Evolutionary conservation across 2,113 vertebrate species (phyloP).

Genomic region (Acanthochromis polyacanthus): DNA sequence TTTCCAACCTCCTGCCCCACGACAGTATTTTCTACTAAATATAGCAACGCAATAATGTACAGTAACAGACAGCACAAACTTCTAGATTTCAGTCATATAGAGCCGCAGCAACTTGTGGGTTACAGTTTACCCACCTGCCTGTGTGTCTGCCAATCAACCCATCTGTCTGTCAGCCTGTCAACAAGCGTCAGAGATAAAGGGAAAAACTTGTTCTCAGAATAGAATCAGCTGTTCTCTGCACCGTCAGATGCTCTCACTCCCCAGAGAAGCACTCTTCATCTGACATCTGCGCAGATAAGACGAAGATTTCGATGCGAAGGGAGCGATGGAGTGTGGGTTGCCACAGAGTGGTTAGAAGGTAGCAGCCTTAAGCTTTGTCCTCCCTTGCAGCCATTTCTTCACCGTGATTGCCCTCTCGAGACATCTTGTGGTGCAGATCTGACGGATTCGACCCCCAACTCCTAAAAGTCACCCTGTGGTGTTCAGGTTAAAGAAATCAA

Average conservation of each 20-base stretch:
- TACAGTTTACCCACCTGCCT: conserved; percentile 45
- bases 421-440: not conserved
- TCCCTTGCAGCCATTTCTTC: not conserved
- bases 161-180: conserved; percentile 49
- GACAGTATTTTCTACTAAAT: not conserved
- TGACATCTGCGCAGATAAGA: conserved; percentile 40
- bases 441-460: not conserved
- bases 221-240: conserved; percentile 53
- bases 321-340: conserved; percentile 15
- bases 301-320: not conserved
- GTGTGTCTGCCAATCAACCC: conserved; percentile 60
- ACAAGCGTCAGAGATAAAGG: conserved; percentile 40
- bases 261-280: conserved; percentile 33
- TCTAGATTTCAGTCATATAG: not conserved
- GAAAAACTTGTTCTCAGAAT: conserved; percentile 63
- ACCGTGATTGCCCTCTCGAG: too few species aligned
- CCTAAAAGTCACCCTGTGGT: conserved; percentile 34
- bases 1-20: not conserved
- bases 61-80: conserved; percentile 18
- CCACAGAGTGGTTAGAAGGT: not conserved
- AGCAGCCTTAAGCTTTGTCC: not conserved
- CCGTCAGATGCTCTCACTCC: conserved; percentile 35
- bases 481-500: conserved; percentile 46
- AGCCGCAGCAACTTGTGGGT: conserved; percentile 10
- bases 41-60: conserved; percentile 19